A percentile compares a stretch with the other conserved stretches of the same genome.
These are phyloP conservation scores for Emys orbicularis DNA, from an alignment of 2,797 vertebrate species.

Conservation along the genomic window DNA sequence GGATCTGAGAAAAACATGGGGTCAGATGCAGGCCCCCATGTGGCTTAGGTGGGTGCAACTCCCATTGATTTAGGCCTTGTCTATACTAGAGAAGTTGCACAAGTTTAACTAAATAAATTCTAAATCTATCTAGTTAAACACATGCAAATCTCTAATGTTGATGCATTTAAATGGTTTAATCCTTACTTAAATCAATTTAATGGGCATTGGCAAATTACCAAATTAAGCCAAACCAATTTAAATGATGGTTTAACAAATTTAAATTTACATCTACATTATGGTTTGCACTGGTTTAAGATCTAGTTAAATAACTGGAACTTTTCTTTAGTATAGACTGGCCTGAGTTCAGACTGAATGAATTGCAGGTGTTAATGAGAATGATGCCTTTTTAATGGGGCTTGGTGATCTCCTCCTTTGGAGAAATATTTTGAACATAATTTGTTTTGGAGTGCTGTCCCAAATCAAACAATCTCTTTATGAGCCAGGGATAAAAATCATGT, in stretches of 20 bases:
- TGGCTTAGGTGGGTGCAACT: neutral
- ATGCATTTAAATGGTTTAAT: neutral
- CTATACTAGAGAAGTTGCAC: neutral
- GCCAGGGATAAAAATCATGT: neutral
- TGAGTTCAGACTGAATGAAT: neutral
- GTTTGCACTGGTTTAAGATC: neutral
- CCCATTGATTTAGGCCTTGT: neutral
- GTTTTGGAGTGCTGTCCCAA: neutral
- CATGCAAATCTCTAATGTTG: neutral
- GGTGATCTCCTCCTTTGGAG: neutral
- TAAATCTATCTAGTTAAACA: slow-evolving; percentile 15
- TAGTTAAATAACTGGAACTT: neutral
- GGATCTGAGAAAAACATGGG: neutral
- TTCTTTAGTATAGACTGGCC: neutral
- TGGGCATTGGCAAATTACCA: neutral
- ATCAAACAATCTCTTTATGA: neutral
- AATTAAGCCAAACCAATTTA: neutral
- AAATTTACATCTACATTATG: neutral
- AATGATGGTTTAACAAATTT: fast-evolving
- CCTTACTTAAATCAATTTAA: neutral
- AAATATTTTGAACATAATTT: neutral
- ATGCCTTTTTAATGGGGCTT: neutral
- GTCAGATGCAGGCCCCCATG: neutral
- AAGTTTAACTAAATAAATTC: slow-evolving; percentile 17
- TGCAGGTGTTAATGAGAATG: neutral